Evolutionary conservation across 2,888 invertebrate genomes (phyloP), one percentile per base, ranked within the genome.

Genomic region (Asteroscopus sphinx): DNA sequence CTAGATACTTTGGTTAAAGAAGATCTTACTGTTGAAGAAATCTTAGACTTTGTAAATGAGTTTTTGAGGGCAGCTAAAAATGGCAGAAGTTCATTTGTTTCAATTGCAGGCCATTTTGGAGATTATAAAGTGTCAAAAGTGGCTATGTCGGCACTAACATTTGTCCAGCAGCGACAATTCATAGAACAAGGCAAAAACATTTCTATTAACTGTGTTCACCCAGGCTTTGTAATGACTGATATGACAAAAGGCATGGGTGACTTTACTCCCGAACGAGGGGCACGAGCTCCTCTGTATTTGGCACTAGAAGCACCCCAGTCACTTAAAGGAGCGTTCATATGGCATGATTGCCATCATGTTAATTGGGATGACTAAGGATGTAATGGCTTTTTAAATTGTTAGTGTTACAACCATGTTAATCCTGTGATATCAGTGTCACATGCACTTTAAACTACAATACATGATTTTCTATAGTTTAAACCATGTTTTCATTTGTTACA

Each of bases 61-160:
- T 96, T 96, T 81, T 90, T 96, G 46, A 85, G 90, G 89, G 95
- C 95, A 51, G 91, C 94, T 72, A 92, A 88, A 67, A 95, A 91
- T 79, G 92, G 92, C 45, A 91, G 87, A 85, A 88, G 44, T 73
- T 69, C 90, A 52, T 92, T 87, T 84, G 74, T 89, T 15, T 85
- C 92, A 41, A 93, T 93, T 82, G 93, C 93, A 11, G 93, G 94
- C 9, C 88, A 86, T 74, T 91, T 89, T 79, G 91, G 93, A 76
- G 94, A 93, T 80, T 93, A 94, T 70, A 94, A 94, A 87, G 93
- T 94, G 62, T 94, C 94, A 47, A 94, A 94, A 83, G 94, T 93
- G 47, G 93, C 94, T 25, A 70, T 94, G 85, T 92, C 92, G 11
- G 93, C 94, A 26, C 75, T 93, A 65, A 94, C 93, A 48, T 93